These are phyloP conservation scores for Microtus pennsylvanicus DNA, from an alignment of 2,113 vertebrate species.

Conservation along the genomic window DNA sequence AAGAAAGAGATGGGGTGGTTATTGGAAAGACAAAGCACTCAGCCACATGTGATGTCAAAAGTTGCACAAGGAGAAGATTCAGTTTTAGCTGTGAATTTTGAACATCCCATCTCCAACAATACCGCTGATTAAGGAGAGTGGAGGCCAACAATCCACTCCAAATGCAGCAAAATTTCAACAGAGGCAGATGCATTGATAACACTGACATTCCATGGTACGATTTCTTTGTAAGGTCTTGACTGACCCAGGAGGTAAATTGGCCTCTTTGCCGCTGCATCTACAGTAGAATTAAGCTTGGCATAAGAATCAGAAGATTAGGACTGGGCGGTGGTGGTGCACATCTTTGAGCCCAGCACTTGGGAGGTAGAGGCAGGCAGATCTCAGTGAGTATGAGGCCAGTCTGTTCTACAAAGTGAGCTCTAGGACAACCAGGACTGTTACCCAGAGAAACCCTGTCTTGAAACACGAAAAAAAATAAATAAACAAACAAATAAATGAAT, in stretches of 20 bases:
- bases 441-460: no score
- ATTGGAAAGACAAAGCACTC: background rate
- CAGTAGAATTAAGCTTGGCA: background rate
- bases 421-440: no score
- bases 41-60: background rate
- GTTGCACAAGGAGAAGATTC: slow-evolving; percentile 28
- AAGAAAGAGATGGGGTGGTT: background rate
- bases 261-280: background rate
- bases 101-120: background rate
- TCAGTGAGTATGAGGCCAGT: no score
- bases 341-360: no score
- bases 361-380: no score
- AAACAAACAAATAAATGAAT: no score
- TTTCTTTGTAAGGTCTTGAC: slow-evolving; percentile 22
- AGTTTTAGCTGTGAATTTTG: slow-evolving; percentile 37
- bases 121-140: slow-evolving; percentile 21
- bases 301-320: background rate
- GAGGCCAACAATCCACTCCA: background rate
- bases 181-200: background rate
- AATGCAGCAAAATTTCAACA: background rate
- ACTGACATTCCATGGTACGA: background rate
- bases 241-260: background rate
- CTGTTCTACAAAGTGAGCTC: no score
- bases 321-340: fast-evolving
- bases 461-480: no score